These are phyloP conservation scores for Phasianus colchicus DNA, from an alignment of 2,113 vertebrate species.

Conservation along the genomic window DNA sequence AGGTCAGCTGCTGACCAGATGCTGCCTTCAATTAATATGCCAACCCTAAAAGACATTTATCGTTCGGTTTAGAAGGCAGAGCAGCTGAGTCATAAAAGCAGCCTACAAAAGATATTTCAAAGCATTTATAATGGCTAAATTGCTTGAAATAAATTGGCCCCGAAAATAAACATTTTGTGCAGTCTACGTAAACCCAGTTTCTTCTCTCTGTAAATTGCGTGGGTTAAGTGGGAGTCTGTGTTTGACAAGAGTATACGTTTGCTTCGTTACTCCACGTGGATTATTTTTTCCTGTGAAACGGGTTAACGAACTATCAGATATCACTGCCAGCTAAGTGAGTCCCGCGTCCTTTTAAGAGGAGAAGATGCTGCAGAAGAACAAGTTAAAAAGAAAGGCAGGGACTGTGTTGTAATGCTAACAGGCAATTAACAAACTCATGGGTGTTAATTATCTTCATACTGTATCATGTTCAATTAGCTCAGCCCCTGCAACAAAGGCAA, in stretches of 20 bases:
- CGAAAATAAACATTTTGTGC: constrained; percentile 79
- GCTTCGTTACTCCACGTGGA: constrained; percentile 62
- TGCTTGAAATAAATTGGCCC: constrained; percentile 78
- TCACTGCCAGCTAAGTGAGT: constrained; percentile 74
- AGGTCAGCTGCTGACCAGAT: constrained; percentile 87
- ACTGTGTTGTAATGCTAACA: constrained; percentile 88
- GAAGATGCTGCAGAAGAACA: constrained; percentile 76
- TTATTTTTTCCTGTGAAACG: constrained; percentile 58
- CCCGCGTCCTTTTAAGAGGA: constrained; percentile 69
- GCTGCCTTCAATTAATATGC: constrained; percentile 87
- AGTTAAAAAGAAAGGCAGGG: constrained; percentile 79
- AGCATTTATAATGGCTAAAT: constrained; percentile 75
- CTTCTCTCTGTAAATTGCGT: constrained; percentile 68
- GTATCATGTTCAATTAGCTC: constrained; percentile 92
- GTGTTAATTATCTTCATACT: constrained; percentile 90
- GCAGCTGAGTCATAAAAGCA: constrained; percentile 82
- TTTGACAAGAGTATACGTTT: constrained; percentile 70
- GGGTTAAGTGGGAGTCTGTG: constrained; percentile 53
- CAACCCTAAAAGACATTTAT: constrained; percentile 81
- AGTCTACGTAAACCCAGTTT: constrained; percentile 74
- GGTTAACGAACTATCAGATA: constrained; percentile 78
- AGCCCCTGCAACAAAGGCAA: constrained; percentile 89
- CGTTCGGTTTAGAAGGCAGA: constrained; percentile 73
- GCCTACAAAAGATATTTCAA: constrained; percentile 73
- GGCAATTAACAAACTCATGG: constrained; percentile 92